These are phyloP conservation scores for Erythrolamprus reginae DNA, from an alignment of 2,113 vertebrate species.

Conservation along the genomic window DNA sequence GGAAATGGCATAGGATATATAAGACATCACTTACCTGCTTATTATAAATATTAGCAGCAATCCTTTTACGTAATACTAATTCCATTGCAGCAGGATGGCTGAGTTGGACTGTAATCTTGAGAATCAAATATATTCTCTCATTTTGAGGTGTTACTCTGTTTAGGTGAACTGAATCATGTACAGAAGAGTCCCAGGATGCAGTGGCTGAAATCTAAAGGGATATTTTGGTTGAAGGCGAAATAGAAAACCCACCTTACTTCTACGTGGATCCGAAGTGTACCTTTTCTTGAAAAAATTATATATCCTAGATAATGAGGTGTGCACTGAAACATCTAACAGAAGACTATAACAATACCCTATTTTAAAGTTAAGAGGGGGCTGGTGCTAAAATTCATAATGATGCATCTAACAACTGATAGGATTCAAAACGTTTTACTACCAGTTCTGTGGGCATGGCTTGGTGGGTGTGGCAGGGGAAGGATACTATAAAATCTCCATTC, in stretches of 20 bases:
- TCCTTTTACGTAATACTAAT: conserved; percentile 90
- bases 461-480: no score
- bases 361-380: neutral
- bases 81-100: conserved; percentile 95
- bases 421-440: no score
- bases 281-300: neutral
- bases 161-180: conserved; percentile 91
- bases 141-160: conserved; percentile 89
- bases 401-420: neutral
- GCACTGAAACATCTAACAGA: neutral
- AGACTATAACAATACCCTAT: neutral
- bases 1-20: neutral
- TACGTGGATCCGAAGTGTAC: neutral
- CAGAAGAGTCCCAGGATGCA: conserved; percentile 96
- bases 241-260: neutral
- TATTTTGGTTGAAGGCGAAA: conserved; percentile 2
- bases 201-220: conserved; percentile 79
- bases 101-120: conserved; percentile 93
- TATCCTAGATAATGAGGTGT: neutral
- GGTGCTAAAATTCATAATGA: neutral
- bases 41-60: conserved; percentile 96
- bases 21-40: conserved; percentile 78
- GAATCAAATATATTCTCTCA: conserved; percentile 92
- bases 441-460: no score
- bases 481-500: no score